Conservation (phyloP, 2,888 invertebrate species). For the Tipula vernalis region DNA sequence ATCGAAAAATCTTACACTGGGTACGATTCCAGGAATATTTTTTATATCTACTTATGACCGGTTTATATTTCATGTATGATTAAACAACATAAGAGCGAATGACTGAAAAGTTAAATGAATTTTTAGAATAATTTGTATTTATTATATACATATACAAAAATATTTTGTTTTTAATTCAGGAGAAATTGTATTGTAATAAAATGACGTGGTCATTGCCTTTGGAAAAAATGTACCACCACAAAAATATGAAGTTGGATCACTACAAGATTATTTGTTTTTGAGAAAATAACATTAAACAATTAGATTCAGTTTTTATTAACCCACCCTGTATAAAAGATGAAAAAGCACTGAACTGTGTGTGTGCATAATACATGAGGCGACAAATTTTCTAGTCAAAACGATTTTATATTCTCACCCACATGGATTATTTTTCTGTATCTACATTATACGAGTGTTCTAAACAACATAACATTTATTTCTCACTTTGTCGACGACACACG, state of each 20-base stretch:
- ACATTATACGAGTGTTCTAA: background rate
- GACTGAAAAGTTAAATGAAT: no score
- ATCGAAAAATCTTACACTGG: no score
- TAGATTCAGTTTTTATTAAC: no score
- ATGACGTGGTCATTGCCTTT: no score
- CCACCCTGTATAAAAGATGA: background rate
- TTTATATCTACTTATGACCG: background rate
- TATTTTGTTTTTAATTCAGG: no score
- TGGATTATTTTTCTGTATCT: background rate
- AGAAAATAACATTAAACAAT: no score
- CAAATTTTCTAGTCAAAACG: background rate
- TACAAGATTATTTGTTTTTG: no score
- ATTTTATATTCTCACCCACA: background rate
- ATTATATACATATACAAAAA: no score
- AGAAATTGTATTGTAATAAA: no score
- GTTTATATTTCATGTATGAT: background rate
- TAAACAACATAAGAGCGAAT: background rate
- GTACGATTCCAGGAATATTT: background rate
- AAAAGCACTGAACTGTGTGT: background rate
- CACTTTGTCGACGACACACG: background rate
- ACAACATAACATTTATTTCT: background rate
- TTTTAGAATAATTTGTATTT: no score
- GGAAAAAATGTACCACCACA: no score
- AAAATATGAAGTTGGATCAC: no score
- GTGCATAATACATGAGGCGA: background rate